Evolutionary conservation across 1,140 invertebrate genomes (phyloP).

Genomic region (Leptopilina clavipes): DNA sequence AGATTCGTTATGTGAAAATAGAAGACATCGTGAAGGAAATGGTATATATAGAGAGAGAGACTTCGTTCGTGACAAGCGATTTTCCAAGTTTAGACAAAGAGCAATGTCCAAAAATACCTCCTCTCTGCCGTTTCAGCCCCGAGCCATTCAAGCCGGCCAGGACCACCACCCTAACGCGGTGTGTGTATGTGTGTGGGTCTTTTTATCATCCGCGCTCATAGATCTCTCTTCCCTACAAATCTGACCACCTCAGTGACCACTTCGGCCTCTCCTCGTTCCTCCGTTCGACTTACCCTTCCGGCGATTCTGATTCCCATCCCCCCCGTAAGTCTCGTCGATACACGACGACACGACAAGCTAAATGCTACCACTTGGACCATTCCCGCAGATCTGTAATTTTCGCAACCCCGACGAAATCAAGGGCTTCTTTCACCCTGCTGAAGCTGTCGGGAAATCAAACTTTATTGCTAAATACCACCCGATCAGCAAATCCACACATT

Average conservation of each 20-base stretch:
- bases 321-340: conserved; percentile 56
- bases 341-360: conserved; percentile 58
- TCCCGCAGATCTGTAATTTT: conserved; percentile 70
- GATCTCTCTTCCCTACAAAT: conserved; percentile 58
- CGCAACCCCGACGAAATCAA: conserved; percentile 72
- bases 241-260: conserved; percentile 62
- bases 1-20: no score
- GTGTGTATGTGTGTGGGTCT: conserved; percentile 50
- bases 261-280: conserved; percentile 46
- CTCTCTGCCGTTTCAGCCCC: conserved; percentile 45
- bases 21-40: no score
- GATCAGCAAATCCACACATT: conserved; percentile 69
- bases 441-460: conserved; percentile 67
- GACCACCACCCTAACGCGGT: conserved; percentile 42
- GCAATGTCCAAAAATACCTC: conserved; percentile 56
- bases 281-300: conserved; percentile 49
- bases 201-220: conserved; percentile 67
- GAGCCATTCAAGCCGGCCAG: conserved; percentile 51
- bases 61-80: no score
- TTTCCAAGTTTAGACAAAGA: conserved; percentile 55
- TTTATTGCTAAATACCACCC: conserved; percentile 75
- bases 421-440: conserved; percentile 68
- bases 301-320: conserved; percentile 44
- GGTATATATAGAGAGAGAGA: no score
- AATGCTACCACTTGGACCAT: conserved; percentile 64